A percentile compares a stretch with the other conserved stretches of the same genome.
These are phyloP conservation scores for Limnephilus rhombicus DNA, from an alignment of 2,888 invertebrate genomes.

Conservation along the genomic window DNA sequence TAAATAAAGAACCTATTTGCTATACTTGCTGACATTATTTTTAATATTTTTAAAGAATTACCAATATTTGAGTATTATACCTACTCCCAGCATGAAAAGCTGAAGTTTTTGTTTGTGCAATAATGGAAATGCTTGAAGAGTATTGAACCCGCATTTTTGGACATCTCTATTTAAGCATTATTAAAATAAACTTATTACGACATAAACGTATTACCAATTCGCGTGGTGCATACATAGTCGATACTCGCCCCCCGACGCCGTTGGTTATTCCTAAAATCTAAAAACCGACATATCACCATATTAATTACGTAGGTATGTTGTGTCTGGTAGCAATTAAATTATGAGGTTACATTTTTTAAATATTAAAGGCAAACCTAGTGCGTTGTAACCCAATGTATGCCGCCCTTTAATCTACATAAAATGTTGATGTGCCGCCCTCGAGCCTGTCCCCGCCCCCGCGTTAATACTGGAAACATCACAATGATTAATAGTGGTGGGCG, in stretches of 20 bases:
- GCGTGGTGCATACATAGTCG: too few species aligned
- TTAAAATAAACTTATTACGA: too few species aligned
- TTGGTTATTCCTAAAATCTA: not conserved
- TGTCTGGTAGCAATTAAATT: not conserved
- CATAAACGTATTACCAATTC: not conserved
- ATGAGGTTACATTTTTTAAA: not conserved
- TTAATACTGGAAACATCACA: slow-evolving; percentile 50
- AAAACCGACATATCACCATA: too few species aligned
- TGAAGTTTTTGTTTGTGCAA: too few species aligned
- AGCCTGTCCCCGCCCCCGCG: not conserved
- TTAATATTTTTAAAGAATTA: too few species aligned
- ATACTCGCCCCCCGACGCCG: not conserved
- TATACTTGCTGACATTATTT: too few species aligned
- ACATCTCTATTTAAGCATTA: too few species aligned
- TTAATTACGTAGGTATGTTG: not conserved
- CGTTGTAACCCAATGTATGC: not conserved
- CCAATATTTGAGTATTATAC: too few species aligned
- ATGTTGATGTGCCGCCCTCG: slow-evolving; percentile 30
- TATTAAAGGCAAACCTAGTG: not conserved
- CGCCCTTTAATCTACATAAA: slow-evolving; percentile 51
- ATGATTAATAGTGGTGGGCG: slow-evolving; percentile 42
- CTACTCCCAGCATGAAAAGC: too few species aligned
- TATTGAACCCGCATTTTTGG: too few species aligned
- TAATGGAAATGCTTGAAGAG: too few species aligned
- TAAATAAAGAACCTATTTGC: too few species aligned